Evolutionary conservation across 2,888 invertebrate genomes (phyloP), one percentile per base, ranked within the genome.

Genomic region (Tenthredo mesomela): DNA sequence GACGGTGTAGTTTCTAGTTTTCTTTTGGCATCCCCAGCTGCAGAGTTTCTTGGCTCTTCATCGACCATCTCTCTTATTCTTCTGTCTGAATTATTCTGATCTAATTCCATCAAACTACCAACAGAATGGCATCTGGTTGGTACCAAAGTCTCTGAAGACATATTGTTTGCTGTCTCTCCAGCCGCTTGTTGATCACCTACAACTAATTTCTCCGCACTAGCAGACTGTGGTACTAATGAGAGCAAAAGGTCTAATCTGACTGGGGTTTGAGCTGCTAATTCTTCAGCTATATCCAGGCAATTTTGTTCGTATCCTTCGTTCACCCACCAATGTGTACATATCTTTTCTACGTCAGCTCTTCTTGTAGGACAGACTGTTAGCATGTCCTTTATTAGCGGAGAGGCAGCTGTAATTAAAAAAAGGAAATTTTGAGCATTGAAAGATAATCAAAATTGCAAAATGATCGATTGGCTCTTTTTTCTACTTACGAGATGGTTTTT

Each of bases 261-360:
- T 0, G 98, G 98, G 2, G 98, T 98, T 93, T 98, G 97, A 89
- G 97, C 97, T 37, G 98, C 98, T 87, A 98, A 93, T 89, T 97
- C 97, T 93, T 98, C 98, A 0, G 98, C 97, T 90, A 97, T 95
- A 88, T 97, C 97, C 86, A 98, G 94, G 93, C 98, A 98, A 70
- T 96, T 97, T 54, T 96, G 96, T 87, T 96, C 95, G 90, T 97
- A 97, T 0, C 96, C 96, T 89, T 96, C 95, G 93, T 99, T 99
- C 86, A 99, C 97, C 99, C 99, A 99, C 97, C 98, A 97, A 94
- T 99, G 98, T 71, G 96, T 96, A 92, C 99, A 98, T 87, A 99
- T 98, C 93, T 98, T 98, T 86, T 97, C 97, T 88, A 99, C 98
- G 90, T 97, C 97, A 10, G 99, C 98, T 88, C 99, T 95, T 91